Percentiles rank a stretch among this genome's conserved stretches.
phyloP scores from a whole-genome alignment of 2,797 vertebrate genomes.

The Gambusia yucatana region DNA sequence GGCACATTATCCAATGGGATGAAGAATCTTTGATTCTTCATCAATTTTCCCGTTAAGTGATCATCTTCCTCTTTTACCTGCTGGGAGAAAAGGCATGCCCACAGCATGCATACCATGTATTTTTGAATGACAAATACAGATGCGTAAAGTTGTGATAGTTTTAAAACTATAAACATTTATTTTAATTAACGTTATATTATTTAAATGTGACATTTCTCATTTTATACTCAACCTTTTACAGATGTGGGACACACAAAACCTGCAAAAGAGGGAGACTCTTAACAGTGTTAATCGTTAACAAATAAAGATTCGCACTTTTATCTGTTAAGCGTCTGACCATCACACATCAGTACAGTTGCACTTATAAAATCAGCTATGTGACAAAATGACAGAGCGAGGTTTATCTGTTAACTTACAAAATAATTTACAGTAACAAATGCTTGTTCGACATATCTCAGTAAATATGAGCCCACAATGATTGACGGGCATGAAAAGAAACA shows the following conservation, averaged over 20 bases:
- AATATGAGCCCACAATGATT: conserved; percentile 52
- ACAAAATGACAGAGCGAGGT: conserved; percentile 69
- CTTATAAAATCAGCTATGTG: conserved; percentile 75
- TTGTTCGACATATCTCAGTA: conserved; percentile 62
- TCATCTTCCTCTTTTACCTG: not conserved
- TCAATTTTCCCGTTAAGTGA: not conserved
- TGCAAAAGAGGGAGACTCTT: conserved; percentile 59
- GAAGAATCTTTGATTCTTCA: not conserved
- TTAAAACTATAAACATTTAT: conserved; percentile 74
- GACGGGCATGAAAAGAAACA: conserved; percentile 13
- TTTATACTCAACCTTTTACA: conserved; percentile 44
- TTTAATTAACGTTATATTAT: conserved; percentile 75
- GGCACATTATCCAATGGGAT: not conserved
- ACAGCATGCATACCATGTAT: not conserved
- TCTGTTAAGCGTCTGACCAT: conserved; percentile 66
- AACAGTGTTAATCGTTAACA: conserved; percentile 72
- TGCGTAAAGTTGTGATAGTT: conserved; percentile 15
- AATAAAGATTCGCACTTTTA: conserved; percentile 65
- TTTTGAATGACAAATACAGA: not conserved
- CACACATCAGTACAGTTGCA: conserved; percentile 73
- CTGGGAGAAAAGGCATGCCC: not conserved
- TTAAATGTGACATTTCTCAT: conserved; percentile 57
- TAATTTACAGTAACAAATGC: conserved; percentile 80
- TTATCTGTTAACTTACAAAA: conserved; percentile 79
- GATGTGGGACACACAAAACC: conserved; percentile 70